Percentiles rank a stretch among this genome's conserved stretches.
phyloP scores from a whole-genome alignment of 1,140 invertebrate species.

The Zaprionus inermis region DNA sequence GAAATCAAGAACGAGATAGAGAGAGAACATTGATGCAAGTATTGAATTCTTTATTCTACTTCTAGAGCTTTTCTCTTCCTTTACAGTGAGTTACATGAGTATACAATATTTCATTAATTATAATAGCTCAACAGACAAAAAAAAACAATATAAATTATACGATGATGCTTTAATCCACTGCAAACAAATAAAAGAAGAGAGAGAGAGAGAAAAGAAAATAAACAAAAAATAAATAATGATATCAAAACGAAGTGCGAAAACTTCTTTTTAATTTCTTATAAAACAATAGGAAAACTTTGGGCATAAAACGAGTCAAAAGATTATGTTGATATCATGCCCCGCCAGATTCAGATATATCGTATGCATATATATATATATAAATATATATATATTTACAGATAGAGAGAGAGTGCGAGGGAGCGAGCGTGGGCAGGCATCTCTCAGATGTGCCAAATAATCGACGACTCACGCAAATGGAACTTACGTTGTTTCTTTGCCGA shows the following conservation, averaged over 20 bases:
- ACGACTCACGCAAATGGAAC: conserved; percentile 24
- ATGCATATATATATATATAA: not conserved
- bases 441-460: conserved; percentile 19
- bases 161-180: conserved; percentile 1
- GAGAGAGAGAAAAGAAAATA: not conserved
- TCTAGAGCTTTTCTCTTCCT: not conserved
- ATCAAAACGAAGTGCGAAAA: not conserved
- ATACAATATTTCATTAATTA: not conserved
- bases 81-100: conserved; percentile 1
- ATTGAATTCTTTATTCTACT: conserved; percentile 5
- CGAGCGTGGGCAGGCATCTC: not conserved
- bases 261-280: not conserved
- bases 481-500: conserved; percentile 31
- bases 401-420: not conserved
- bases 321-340: not conserved
- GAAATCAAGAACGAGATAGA: not conserved
- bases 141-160: not conserved
- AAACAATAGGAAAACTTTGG: not conserved
- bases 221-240: not conserved
- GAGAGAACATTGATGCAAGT: not conserved
- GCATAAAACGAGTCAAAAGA: not conserved
- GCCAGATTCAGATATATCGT: not conserved
- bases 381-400: not conserved
- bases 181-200: not conserved
- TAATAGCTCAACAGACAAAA: not conserved